Base-by-base conservation (phyloP, 1,140 invertebrate species). In the Drusus annulatus region DNA sequence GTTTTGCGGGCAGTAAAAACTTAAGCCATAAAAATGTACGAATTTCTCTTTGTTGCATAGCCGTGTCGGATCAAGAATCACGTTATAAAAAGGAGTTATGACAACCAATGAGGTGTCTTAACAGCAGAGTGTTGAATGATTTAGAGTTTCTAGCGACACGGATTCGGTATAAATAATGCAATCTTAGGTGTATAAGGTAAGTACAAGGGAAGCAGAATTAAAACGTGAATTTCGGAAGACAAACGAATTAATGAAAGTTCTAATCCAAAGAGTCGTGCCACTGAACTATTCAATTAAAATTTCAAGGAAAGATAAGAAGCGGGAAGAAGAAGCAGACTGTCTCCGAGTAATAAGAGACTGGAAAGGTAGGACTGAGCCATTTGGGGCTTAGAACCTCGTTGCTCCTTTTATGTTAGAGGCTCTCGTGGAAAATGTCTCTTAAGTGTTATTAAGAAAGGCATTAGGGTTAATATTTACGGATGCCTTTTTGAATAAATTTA, bases 401-500 rank as follows among this genome's bases (percentile, higher is more conserved):
- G n/a, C 58, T 16, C 52, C 52, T 54, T 74, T 31, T 50, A 58
- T 25, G 71, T 74, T n/a, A 21, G 17, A 71, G 23, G 68, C 28
- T 17, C 71, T 74, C 71, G 16, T 74, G 51, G 52, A 74, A 58
- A 74, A 56, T 28, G 51, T 74, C 52, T 58, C 71, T 74, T 74
- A 56, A 74, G 52, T 58, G 52, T 56, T 56, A 58, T 74, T 74
- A 74, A 74, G 71, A 58, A 74, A 54, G 50, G 71, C 52, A 74
- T 74, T 74, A 23, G 50, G 28, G 52, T 74, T 74, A 54, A 74
- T 74, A 74, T 74, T 74, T 74, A 74, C 52, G 71, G 52, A 56
- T 54, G 52, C 71, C 52, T 74, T 74, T 74, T 58, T 54, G 71
- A 74, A 74, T 74, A 74, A 74, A 74, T 74, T 74, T 74, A 71